Evolutionary conservation across 2,888 invertebrate genomes (phyloP), one percentile per base, ranked within the genome.

Genomic region (Lithophane socia): DNA sequence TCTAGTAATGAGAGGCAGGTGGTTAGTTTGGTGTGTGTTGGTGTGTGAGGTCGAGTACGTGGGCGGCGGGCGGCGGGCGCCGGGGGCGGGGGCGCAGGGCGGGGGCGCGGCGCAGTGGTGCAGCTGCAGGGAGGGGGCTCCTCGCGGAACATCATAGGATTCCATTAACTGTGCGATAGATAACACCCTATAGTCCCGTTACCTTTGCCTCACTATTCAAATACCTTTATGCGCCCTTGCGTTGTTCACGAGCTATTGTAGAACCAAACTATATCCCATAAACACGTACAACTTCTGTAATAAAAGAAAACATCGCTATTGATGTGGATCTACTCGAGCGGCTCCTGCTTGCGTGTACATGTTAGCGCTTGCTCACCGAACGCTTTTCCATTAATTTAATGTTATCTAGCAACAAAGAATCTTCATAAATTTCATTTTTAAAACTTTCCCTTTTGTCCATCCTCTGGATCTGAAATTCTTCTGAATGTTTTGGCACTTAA

Each of bases 101-200:
- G 67, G 71, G 24, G 52, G 70, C 5, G 70, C 37, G 73, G 49
- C 65, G 68, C 70, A 47, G 67, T 42, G 77, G 52, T 80, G 88
- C 87, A 86, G 82, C 78, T 84, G 87, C 86, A 77, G 73, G 83
- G 82, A 60, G 87, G 85, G 87, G 80, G 73, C 74, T 72, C 64
- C 75, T 49, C 63, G 29, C 73, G 58, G 71, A 60, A 68, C 80
- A 69, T 64, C 71, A 60, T 44, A 66, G 78, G 67, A 66, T 68
- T 71, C 76, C 75, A 74, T 77, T 78, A 85, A 69, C 71, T 56
- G 42, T 71, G 87, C 75, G 71, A 73, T 56, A 71, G 73, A 73
- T 67, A 58, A 61, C 72, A 44, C 69, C 73, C 73, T 54, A 29
- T 44, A 42, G 70, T 37, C 66, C 73, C 77, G 18, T 29, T 69